These are phyloP conservation scores for Ectropis crepuscularia DNA, from an alignment of 2,888 invertebrate species.

Conservation along the genomic window DNA sequence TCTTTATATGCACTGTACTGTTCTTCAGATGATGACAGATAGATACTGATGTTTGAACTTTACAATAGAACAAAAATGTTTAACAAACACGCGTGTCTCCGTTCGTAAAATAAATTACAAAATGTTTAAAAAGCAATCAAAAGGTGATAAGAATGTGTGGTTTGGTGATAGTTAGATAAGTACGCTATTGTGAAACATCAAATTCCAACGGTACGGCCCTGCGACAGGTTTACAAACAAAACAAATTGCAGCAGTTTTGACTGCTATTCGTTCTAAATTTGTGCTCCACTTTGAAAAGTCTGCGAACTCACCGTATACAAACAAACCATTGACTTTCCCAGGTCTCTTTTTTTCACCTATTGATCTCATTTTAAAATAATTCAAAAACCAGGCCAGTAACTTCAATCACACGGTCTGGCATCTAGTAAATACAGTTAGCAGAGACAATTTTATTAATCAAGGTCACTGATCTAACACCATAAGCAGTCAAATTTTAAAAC, in stretches of 20 bases:
- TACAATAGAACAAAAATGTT: slow-evolving; percentile 22
- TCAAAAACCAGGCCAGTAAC: slow-evolving; percentile 52
- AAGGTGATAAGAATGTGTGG: slow-evolving; percentile 20
- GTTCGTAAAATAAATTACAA: slow-evolving; percentile 14
- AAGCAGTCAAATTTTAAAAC: slow-evolving; percentile 27
- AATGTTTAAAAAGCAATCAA: slow-evolving; percentile 1
- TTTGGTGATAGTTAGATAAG: slow-evolving; percentile 12
- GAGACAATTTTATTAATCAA: slow-evolving; percentile 59
- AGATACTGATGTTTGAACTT: slow-evolving; percentile 27
- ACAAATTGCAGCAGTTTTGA: slow-evolving; percentile 28
- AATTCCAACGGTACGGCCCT: slow-evolving; percentile 17
- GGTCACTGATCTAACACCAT: slow-evolving; percentile 55
- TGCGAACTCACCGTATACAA: slow-evolving; percentile 29
- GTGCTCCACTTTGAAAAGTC: slow-evolving; percentile 29
- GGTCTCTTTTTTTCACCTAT: slow-evolving; percentile 36
- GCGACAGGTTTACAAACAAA: slow-evolving; percentile 23
- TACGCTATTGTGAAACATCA: slow-evolving; percentile 10
- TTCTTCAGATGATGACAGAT: slow-evolving; percentile 36
- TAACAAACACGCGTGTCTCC: slow-evolving; percentile 9
- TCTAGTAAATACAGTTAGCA: slow-evolving; percentile 63
- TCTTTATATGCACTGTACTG: slow-evolving; percentile 28
- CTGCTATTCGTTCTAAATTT: slow-evolving; percentile 29
- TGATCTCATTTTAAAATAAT: slow-evolving; percentile 46
- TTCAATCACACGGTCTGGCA: slow-evolving; percentile 44
- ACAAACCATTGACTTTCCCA: slow-evolving; percentile 36